Base-by-base conservation (phyloP, 2,888 invertebrate genomes). In the Criorhina ranunculi region DNA sequence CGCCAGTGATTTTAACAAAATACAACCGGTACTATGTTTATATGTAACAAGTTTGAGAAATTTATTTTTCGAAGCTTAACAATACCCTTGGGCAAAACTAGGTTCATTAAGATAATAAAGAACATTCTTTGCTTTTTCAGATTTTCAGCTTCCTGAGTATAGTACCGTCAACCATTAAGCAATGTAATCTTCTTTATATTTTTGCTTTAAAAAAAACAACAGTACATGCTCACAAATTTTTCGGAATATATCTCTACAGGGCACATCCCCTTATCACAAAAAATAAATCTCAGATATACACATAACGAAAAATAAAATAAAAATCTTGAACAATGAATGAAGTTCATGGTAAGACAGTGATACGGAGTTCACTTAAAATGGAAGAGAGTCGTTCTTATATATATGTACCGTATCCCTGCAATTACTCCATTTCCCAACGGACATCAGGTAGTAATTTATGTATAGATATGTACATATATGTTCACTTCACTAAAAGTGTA, bases 301-400 rank as follows among this genome's bases (percentile, higher is more conserved):
- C n/a, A 24, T 24, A 24, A 24, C 15, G 12, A 11, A 6, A 62
- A 33, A 62, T 5, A 12, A 17, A 44, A 17, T 15, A 33, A 44
- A 15, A 17, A 15, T 6, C 11, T 33, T 44, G 44, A 62, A 62
- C 31, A 62, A 62, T 62, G 31, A 17, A 44, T 44, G 62, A 62
- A 62, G 44, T 62, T 62, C 62, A 62, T 31, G 62, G 44, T 33
- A 62, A 17, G 29, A 33, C 62, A 62, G 62, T 44, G 44, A 31
- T 46, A 44, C 9, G 17, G 11, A 11, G 31, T n/a, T 62, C 33
- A 11, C 44, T 24, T n/a, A 59, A 40, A 59, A 59, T 44, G 44
- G 33, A 17, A 33, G 44, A 51, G 17, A 40, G 12, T 42, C 1
- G 42, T 17, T 62, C 44, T 24, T n/a, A n/a, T n/a, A n/a, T n/a